These are phyloP conservation scores for Trissoscelio sp. DNA, from an alignment of 2,888 invertebrate species.

Conservation along the genomic window DNA sequence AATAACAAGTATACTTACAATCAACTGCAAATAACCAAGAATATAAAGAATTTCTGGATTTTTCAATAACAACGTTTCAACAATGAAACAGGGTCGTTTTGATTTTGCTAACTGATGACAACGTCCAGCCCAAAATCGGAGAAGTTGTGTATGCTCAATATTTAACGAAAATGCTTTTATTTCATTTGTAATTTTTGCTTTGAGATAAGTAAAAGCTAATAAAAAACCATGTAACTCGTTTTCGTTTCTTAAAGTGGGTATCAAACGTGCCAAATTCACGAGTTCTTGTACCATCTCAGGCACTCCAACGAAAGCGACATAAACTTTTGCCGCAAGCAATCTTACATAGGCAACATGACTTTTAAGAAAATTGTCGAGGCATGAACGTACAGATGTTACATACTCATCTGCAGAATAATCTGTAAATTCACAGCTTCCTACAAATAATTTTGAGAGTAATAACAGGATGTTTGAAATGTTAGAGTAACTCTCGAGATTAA, in stretches of 20 bases:
- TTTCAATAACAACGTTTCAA: constrained; percentile 68
- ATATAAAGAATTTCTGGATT: constrained; percentile 59
- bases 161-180: neutral
- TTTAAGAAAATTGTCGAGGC: constrained; percentile 50
- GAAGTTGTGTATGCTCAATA: constrained; percentile 10
- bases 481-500: constrained; percentile 68
- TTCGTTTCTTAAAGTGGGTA: constrained; percentile 27
- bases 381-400: constrained; percentile 62
- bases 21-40: constrained; percentile 33
- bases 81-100: constrained; percentile 65
- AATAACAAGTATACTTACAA: constrained; percentile 19
- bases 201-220: constrained; percentile 73
- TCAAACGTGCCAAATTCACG: constrained; percentile 59
- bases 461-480: constrained; percentile 82
- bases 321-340: constrained; percentile 79
- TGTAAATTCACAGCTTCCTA: constrained; percentile 76
- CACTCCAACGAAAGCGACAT: constrained; percentile 75
- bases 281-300: constrained; percentile 70
- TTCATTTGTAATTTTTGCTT: constrained; percentile 70
- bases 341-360: constrained; percentile 75
- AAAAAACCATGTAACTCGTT: constrained; percentile 79
- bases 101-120: constrained; percentile 18
- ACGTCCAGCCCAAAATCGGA: constrained; percentile 46
- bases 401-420: constrained; percentile 73
- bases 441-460: constrained; percentile 81